Evolutionary conservation across 2,797 vertebrate genomes (phyloP), one percentile per base, ranked within the genome.

Genomic region (Brachymystax lenok): DNA sequence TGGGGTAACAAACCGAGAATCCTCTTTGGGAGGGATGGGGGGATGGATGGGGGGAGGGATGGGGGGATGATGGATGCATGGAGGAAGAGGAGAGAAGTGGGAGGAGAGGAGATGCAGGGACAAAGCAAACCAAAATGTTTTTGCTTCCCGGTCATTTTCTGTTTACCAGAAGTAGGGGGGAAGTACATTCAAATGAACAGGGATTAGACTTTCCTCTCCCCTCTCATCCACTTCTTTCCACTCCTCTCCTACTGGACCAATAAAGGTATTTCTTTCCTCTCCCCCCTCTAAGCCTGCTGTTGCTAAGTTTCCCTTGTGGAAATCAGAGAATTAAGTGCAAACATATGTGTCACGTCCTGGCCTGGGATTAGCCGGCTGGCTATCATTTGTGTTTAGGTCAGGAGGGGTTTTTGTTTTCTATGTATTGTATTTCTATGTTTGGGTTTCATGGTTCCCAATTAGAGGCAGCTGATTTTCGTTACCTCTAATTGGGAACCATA

Each of bases 31-130:
- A n/a, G n/a, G n/a, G n/a, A n/a, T n/a, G n/a, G n/a, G n/a, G n/a
- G n/a, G n/a, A n/a, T n/a, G n/a, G n/a, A n/a, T n/a, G n/a, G n/a
- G 78, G 70, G 77, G 61, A 19, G 75, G 85, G 79, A 35, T 19
- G 80, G 59, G 73, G 80, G 75, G 64, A 79, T 78, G 33, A 6
- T 35, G 33, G 88, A 87, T 85, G 82, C 80, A 77, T 74, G 28
- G 74, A 81, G 83, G 74, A 80, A 68, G 74, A 80, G 78, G 68
- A 61, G 73, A 63, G 50, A 19, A 21, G 21, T 28, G 21, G n/a
- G 80, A 85, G 84, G 80, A 35, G 33, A 78, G 86, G 80, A 86
- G 84, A 82, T 73, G 46, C 21, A 30, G 71, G 40, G 30, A 10
- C 61, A 14, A 13, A 50, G 59, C 50, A 59, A 52, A 52, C 35